These are phyloP conservation scores for Gryllus bimaculatus DNA, from an alignment of 1,140 invertebrate genomes.

Conservation along the genomic window DNA sequence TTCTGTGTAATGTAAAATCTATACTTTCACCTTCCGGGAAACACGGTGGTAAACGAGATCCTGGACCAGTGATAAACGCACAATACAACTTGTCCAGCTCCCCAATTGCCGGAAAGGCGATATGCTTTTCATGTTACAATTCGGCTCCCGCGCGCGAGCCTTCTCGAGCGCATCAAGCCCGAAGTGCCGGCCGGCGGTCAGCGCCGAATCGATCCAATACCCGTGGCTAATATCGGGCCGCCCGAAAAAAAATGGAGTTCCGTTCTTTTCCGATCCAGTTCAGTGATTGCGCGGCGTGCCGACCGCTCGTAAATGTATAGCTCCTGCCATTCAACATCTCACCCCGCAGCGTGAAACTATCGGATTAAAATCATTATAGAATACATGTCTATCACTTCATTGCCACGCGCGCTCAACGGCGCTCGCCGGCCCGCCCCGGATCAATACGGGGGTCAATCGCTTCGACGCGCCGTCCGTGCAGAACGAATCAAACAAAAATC, in stretches of 20 bases:
- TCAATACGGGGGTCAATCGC: neutral
- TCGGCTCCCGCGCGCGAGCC: too few species aligned
- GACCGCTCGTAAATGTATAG: neutral
- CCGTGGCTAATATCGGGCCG: too few species aligned
- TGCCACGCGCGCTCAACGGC: neutral
- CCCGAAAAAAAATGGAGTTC: neutral
- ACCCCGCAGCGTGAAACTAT: neutral
- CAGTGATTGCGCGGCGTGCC: neutral
- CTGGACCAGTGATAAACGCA: too few species aligned
- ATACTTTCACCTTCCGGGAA: too few species aligned
- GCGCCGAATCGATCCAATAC: too few species aligned
- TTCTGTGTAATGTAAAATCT: too few species aligned
- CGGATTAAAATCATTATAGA: neutral
- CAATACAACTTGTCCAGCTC: too few species aligned
- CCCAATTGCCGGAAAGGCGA: too few species aligned
- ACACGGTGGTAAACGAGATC: too few species aligned
- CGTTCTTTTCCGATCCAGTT: neutral
- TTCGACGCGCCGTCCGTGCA: neutral
- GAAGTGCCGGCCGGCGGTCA: too few species aligned
- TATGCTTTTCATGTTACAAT: too few species aligned
- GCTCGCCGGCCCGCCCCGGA: neutral
- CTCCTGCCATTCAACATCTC: neutral
- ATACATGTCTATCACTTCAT: neutral
- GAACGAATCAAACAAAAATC: neutral
- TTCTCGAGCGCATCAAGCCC: too few species aligned